These are phyloP conservation scores for Ischnus inquisitorius DNA, from an alignment of 2,888 invertebrate genomes.

Conservation along the genomic window DNA sequence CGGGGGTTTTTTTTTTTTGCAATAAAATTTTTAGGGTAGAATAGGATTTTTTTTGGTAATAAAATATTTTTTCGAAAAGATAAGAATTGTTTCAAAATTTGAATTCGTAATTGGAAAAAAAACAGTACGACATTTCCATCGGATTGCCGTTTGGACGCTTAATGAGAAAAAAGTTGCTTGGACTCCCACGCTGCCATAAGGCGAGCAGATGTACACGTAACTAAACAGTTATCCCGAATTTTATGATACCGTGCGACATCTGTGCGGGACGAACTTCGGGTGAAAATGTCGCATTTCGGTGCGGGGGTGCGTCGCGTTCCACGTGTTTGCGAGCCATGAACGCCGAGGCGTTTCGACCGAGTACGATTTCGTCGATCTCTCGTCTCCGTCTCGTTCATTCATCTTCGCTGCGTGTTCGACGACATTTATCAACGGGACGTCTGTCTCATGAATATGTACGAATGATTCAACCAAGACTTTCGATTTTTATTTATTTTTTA, in stretches of 20 bases:
- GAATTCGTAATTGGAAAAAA: background rate
- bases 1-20: no score
- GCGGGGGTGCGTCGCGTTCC: background rate
- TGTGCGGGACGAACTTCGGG: conserved; percentile 40
- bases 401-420: background rate
- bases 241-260: conserved; percentile 53
- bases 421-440: conserved; percentile 34
- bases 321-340: background rate
- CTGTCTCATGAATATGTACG: background rate
- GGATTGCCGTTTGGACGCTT: background rate
- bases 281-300: conserved; percentile 29
- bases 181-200: conserved; percentile 57
- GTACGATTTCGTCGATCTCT: no score
- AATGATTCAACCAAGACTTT: conserved; percentile 2
- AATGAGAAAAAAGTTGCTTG: conserved; percentile 18
- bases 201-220: conserved; percentile 57
- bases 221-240: conserved; percentile 28
- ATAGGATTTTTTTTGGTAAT: no score
- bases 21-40: no score
- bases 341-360: background rate
- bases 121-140: background rate
- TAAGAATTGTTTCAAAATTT: no score
- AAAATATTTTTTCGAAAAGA: no score
- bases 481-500: conserved; percentile 1
- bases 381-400: no score